Evolutionary conservation across 2,797 vertebrate species (phyloP).

Genomic region (Vipera latastei): DNA sequence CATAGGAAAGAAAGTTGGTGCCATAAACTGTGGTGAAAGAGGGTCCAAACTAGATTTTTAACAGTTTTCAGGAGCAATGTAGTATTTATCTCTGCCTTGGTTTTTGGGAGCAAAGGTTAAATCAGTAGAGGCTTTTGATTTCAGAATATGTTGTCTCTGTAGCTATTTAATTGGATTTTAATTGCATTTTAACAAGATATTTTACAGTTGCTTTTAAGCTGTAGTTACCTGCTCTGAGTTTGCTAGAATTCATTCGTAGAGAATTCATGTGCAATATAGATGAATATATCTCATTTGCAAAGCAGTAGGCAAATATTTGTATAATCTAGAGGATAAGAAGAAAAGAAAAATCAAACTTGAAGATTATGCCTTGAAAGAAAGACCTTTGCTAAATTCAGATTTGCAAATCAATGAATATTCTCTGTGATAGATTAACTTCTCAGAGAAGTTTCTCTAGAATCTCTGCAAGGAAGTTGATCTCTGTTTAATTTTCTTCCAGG

Average conservation of each 20-base stretch:
- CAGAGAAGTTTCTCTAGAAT: slow-evolving; percentile 69
- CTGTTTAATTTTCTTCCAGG: slow-evolving; percentile 73
- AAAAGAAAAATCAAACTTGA: slow-evolving; percentile 4
- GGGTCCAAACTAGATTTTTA: neutral
- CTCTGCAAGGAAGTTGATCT: slow-evolving; percentile 71
- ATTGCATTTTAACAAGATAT: slow-evolving; percentile 20
- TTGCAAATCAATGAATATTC: slow-evolving; percentile 64
- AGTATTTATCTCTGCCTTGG: neutral
- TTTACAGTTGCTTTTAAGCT: slow-evolving; percentile 17
- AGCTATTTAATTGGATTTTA: slow-evolving; percentile 27
- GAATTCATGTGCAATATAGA: slow-evolving; percentile 32
- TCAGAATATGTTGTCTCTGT: neutral
- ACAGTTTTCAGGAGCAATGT: neutral
- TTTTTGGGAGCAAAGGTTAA: slow-evolving; percentile 2
- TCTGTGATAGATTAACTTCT: slow-evolving; percentile 70
- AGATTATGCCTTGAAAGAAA: slow-evolving; percentile 45
- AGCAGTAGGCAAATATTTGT: slow-evolving; percentile 14
- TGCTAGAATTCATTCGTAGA: neutral
- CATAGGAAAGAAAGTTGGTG: neutral
- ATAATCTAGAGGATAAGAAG: slow-evolving; percentile 17
- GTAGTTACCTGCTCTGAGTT: slow-evolving; percentile 1
- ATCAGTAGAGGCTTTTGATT: neutral
- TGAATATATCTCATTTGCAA: neutral
- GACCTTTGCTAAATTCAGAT: slow-evolving; percentile 55
- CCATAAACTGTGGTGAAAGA: neutral